A percentile compares a stretch with the other conserved stretches of the same genome.
Evolutionary conservation across 2,888 invertebrate species (phyloP).

Genomic region (Drosophila neonasuta): DNA sequence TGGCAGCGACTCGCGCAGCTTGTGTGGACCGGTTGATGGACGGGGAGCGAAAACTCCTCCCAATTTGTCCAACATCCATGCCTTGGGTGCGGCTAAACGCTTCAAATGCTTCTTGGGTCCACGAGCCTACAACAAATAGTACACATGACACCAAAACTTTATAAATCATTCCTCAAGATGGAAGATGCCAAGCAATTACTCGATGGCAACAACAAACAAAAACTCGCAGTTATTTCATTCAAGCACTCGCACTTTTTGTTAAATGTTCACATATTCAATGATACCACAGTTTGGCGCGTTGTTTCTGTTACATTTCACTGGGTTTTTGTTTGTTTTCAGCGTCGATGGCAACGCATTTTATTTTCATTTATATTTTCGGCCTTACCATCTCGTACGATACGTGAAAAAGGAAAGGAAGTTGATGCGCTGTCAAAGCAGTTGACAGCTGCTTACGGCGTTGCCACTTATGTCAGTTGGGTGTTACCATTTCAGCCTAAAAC

Average conservation of each 20-base stretch:
- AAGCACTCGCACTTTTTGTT: conserved; percentile 25
- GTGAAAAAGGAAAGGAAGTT: conserved; percentile 80
- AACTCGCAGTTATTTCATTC: conserved; percentile 26
- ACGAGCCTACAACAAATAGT: conserved; percentile 89
- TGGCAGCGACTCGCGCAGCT: conserved; percentile 97
- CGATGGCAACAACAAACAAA: conserved; percentile 46
- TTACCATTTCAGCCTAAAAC: conserved; percentile 3
- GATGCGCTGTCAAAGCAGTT: conserved; percentile 67
- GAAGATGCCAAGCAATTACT: background rate
- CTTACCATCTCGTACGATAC: conserved; percentile 83
- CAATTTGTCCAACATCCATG: conserved; percentile 99
- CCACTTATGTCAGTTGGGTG: conserved; percentile 25
- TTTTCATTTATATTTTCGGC: conserved; percentile 53
- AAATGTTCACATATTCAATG: conserved; percentile 48
- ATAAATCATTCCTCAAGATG: background rate
- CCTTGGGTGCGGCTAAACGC: conserved; percentile 99
- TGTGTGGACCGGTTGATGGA: conserved; percentile 99
- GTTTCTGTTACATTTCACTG: conserved; percentile 32
- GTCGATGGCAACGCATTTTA: conserved; percentile 75
- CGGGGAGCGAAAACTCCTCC: conserved; percentile 99
- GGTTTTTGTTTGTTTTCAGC: conserved; percentile 42
- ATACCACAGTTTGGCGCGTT: conserved; percentile 19
- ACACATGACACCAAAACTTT: conserved; percentile 1
- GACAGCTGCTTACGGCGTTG: conserved; percentile 52
- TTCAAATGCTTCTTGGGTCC: conserved; percentile 99